These are phyloP conservation scores for Megathymus violae DNA, from an alignment of 1,140 invertebrate genomes.

Conservation along the genomic window DNA sequence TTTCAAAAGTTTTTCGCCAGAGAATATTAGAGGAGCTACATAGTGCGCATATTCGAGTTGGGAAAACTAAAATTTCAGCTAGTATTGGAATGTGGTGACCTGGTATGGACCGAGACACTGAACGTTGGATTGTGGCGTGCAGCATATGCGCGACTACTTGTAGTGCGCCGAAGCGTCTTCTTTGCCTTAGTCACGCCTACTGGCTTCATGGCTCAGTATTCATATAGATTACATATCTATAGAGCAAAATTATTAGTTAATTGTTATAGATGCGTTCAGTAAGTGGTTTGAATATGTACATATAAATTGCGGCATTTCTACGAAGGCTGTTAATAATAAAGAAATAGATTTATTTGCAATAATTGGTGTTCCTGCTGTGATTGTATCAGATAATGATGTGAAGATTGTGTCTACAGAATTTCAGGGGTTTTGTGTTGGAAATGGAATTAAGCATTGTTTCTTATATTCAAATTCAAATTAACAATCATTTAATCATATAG, in stretches of 20 bases:
- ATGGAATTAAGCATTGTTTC: not conserved
- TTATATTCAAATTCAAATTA: too few relatives aligned
- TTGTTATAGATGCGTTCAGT: slow-evolving; percentile 2
- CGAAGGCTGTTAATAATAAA: slow-evolving; percentile 7
- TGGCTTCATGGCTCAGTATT: not conserved
- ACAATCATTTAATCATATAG: too few relatives aligned
- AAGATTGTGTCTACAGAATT: slow-evolving; percentile 6
- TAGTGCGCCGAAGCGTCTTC: slow-evolving; percentile 21
- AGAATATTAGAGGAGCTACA: slow-evolving; percentile 42
- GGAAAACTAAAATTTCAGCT: slow-evolving; percentile 38
- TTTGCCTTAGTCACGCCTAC: slow-evolving; percentile 20
- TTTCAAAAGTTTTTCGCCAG: slow-evolving; percentile 34
- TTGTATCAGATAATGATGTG: slow-evolving; percentile 15
- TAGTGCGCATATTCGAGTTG: slow-evolving; percentile 37
- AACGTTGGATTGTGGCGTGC: slow-evolving; percentile 32
- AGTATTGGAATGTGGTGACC: slow-evolving; percentile 43
- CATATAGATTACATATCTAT: slow-evolving; percentile 9
- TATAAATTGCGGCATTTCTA: slow-evolving; percentile 18
- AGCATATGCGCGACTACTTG: slow-evolving; percentile 11
- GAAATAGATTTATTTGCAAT: too few relatives aligned
- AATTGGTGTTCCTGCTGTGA: not conserved
- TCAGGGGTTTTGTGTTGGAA: not conserved
- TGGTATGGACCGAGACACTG: slow-evolving; percentile 36
- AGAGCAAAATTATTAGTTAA: slow-evolving; percentile 1
- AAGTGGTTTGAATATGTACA: slow-evolving; percentile 6